A percentile compares a stretch with the other conserved stretches of the same genome.
These are phyloP conservation scores for Heliconius himera DNA, from an alignment of 1,140 invertebrate species.

Conservation along the genomic window DNA sequence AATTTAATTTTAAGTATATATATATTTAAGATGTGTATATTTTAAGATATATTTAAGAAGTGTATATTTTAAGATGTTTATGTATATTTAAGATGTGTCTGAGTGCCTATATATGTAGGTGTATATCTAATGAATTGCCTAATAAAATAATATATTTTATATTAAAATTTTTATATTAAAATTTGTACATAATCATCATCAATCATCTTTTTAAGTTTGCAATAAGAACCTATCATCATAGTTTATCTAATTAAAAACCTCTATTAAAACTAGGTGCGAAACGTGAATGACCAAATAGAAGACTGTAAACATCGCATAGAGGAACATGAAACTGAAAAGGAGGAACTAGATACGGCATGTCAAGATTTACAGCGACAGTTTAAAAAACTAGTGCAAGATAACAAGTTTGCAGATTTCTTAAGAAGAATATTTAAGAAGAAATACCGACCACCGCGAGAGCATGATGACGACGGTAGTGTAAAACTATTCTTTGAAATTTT, in stretches of 20 bases:
- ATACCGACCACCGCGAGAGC: constrained; percentile 82
- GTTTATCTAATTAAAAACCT: not conserved
- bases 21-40: too few species aligned
- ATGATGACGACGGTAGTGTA: constrained; percentile 63
- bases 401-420: constrained; percentile 89
- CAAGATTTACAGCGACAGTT: constrained; percentile 82
- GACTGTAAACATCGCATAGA: constrained; percentile 83
- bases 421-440: constrained; percentile 90
- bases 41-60: too few species aligned
- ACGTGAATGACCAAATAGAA: constrained; percentile 76
- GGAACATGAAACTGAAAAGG: constrained; percentile 81
- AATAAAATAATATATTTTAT: too few species aligned
- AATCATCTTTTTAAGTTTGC: too few species aligned
- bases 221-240: not conserved
- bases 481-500: too few species aligned
- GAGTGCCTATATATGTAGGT: too few species aligned
- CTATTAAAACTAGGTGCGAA: constrained; percentile 54
- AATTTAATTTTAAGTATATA: too few species aligned
- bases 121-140: too few species aligned
- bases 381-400: constrained; percentile 83
- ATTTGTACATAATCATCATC: too few species aligned
- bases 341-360: constrained; percentile 82
- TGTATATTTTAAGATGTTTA: too few species aligned
- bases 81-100: too few species aligned
- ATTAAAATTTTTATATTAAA: too few species aligned